These are phyloP conservation scores for Anoplophora glabripennis DNA, from an alignment of 1,140 invertebrate genomes.

Conservation along the genomic window DNA sequence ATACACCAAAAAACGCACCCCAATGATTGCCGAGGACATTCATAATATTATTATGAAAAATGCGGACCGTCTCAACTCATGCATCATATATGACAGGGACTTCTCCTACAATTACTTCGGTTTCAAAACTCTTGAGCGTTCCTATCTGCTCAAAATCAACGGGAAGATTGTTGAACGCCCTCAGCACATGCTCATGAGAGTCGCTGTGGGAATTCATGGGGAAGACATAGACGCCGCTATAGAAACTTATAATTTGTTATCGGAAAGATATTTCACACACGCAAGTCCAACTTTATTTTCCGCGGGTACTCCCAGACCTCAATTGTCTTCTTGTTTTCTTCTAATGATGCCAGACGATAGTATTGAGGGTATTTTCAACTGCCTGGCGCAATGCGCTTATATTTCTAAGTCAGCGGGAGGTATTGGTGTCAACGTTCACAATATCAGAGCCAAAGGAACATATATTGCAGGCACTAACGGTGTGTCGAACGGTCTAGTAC, in stretches of 20 bases:
- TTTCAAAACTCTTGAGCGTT: conserved; percentile 96
- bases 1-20: conserved; percentile 64
- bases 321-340: conserved; percentile 95
- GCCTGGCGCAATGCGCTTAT: conserved; percentile 89
- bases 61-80: conserved; percentile 87
- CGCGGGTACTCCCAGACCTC: conserved; percentile 86
- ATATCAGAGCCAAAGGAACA: conserved; percentile 88
- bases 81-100: conserved; percentile 96
- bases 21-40: conserved; percentile 85
- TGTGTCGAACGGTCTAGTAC: conserved; percentile 93
- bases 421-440: conserved; percentile 95
- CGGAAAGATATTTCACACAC: conserved; percentile 96
- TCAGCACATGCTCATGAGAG: conserved; percentile 98
- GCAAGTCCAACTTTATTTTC: conserved; percentile 97
- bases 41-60: conserved; percentile 85
- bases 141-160: conserved; percentile 92
- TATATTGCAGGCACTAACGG: conserved; percentile 95
- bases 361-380: conserved; percentile 98
- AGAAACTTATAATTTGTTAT: conserved; percentile 95
- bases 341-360: conserved; percentile 95
- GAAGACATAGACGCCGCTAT: conserved; percentile 91
- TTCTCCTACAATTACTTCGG: conserved; percentile 99
- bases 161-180: conserved; percentile 94
- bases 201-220: conserved; percentile 94
- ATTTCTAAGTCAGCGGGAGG: conserved; percentile 98